Evolutionary conservation across 2,888 invertebrate genomes (phyloP), one percentile per base, ranked within the genome.

Genomic region (Pollenia amentaria): DNA sequence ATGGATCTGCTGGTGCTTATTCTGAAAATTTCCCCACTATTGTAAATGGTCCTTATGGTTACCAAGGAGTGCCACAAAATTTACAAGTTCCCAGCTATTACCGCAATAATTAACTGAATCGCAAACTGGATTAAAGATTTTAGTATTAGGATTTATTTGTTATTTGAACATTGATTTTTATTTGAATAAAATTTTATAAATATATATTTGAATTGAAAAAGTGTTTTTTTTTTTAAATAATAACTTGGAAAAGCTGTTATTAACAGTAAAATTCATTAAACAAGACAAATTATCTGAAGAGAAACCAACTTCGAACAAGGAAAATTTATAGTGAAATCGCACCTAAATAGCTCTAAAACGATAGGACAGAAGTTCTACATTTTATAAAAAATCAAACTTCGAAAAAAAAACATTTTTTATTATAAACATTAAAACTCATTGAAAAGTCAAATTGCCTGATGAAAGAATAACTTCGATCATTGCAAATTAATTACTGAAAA

Each of bases 21-120:
- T 88, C 88, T 8, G 67, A 80, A 40, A 79, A 83, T 72, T 18
- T 67, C 12, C 87, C 85, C 7, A 72, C 44, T 75, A 81, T 38
- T 29, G 46, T 87, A 3, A 81, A 83, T 40, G 85, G 81, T 12
- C 87, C 88, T 3, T 62, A 77, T 62, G 79, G 62, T 42, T 87
- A 83, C 2, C 76, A 40, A 60, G 64, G 57, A 51, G 1, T 82
- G 29, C 67, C 83, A 9, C 21, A 82, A n/a, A 81, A 40, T 85
- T 81, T 18, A 64, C 21, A 77, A 86, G 10, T 69, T 83, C 85
- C 80, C 9, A 51, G 65, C 18, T 72, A 83, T 18, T 65, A 88
- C 46, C 55, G 40, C 21, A 84, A 87, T 48, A 18, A 57, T 40
- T 78, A 53, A 79, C 9, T 40, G 42, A 11, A 21, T 48, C 16